A percentile compares a stretch with the other conserved stretches of the same genome.
These are phyloP conservation scores for Eurois occulta DNA, from an alignment of 2,888 invertebrate species.

Conservation along the genomic window DNA sequence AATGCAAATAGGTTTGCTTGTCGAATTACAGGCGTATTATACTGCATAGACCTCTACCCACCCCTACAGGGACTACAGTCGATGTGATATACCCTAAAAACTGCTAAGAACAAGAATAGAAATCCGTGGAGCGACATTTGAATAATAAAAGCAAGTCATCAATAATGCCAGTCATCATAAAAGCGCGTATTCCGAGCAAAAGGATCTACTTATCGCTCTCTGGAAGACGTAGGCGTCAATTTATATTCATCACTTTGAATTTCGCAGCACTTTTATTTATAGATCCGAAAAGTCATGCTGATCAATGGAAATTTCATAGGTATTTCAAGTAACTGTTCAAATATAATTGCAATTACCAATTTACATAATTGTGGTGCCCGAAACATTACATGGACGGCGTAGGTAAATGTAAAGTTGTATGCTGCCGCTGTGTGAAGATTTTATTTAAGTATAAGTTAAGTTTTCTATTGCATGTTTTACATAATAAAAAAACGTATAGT, in stretches of 20 bases:
- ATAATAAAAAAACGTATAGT: not conserved
- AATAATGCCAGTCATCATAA: conserved; percentile 54
- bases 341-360: not conserved
- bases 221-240: conserved; percentile 10
- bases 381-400: not conserved
- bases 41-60: not conserved
- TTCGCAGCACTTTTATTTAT: conserved; percentile 19
- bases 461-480: not conserved
- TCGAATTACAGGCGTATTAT: not conserved
- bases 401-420: too few species aligned
- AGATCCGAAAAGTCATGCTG: not conserved
- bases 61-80: not conserved
- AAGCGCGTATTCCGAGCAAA: conserved; percentile 26
- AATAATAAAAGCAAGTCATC: conserved; percentile 51
- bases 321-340: not conserved
- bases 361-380: not conserved
- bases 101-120: conserved; percentile 19
- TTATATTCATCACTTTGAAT: conserved; percentile 39
- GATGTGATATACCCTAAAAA: conserved; percentile 10
- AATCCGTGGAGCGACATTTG: conserved; percentile 34
- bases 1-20: not conserved
- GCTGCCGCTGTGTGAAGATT: too few species aligned
- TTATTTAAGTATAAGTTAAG: too few species aligned
- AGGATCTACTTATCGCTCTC: conserved; percentile 34
- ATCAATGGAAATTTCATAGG: not conserved